These are phyloP conservation scores for Anoplophora glabripennis DNA, from an alignment of 1,140 invertebrate genomes.

Conservation along the genomic window DNA sequence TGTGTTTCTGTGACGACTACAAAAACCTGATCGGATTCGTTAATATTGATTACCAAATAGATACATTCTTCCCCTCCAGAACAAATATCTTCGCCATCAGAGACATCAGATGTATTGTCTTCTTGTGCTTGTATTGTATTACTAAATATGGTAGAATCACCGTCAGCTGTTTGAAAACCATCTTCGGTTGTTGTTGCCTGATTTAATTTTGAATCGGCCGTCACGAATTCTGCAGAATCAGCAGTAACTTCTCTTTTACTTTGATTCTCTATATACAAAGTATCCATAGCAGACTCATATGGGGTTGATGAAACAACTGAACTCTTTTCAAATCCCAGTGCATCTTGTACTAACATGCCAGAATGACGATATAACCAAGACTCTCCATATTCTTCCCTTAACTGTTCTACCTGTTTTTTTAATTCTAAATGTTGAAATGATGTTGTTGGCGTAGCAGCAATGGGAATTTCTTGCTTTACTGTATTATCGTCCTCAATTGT, in stretches of 20 bases:
- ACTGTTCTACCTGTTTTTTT: slow-evolving; percentile 56
- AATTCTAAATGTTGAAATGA: slow-evolving; percentile 55
- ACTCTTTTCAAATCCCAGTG: slow-evolving; percentile 52
- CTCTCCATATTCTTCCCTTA: slow-evolving; percentile 58
- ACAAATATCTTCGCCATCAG: slow-evolving; percentile 24
- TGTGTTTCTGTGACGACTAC: slow-evolving; percentile 41
- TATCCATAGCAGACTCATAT: slow-evolving; percentile 24
- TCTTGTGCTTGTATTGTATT: slow-evolving; percentile 2
- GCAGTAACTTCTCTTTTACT: slow-evolving; percentile 1
- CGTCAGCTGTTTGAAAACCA: slow-evolving; percentile 17
- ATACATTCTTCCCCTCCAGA: slow-evolving; percentile 45
- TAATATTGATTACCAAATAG: slow-evolving; percentile 47
- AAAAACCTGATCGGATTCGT: slow-evolving; percentile 36
- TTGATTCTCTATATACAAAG: background rate
- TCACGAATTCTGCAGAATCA: background rate
- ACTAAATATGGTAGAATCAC: slow-evolving; percentile 11
- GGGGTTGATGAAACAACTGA: slow-evolving; percentile 29
- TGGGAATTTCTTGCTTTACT: slow-evolving; percentile 16
- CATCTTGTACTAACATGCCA: slow-evolving; percentile 54
- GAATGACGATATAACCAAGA: slow-evolving; percentile 59
- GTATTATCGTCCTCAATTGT: slow-evolving; percentile 36
- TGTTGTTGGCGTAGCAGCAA: slow-evolving; percentile 8
- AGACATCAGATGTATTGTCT: slow-evolving; percentile 20
- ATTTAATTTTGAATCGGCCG: background rate
- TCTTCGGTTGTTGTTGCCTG: background rate